These are phyloP conservation scores for Micronisus gabar DNA, from an alignment of 2,113 vertebrate species.

Conservation along the genomic window DNA sequence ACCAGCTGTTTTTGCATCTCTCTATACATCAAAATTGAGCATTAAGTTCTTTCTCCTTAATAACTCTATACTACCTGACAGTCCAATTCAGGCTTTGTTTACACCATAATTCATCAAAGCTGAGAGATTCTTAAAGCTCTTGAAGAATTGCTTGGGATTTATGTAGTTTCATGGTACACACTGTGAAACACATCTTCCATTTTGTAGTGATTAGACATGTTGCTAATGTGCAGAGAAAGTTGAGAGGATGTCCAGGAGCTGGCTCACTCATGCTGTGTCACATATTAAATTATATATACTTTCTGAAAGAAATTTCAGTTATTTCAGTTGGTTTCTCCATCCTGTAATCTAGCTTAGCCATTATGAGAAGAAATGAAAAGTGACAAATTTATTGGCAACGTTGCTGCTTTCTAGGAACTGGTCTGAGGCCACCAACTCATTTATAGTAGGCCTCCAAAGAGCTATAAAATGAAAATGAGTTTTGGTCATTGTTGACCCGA, in stretches of 20 bases:
- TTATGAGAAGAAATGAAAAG: background rate
- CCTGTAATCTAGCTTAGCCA: background rate
- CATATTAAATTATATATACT: background rate
- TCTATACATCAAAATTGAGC: background rate
- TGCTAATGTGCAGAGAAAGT: background rate
- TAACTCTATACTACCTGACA: background rate
- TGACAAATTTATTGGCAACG: background rate
- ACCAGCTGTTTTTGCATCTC: background rate
- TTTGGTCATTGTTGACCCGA: background rate
- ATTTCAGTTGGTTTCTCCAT: background rate
- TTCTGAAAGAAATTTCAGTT: background rate
- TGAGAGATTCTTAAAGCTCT: background rate
- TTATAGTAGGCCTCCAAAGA: background rate
- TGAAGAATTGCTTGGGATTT: background rate
- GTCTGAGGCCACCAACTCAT: background rate
- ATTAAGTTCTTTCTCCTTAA: background rate
- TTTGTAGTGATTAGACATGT: background rate
- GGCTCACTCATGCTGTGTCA: background rate
- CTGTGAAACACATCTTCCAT: background rate
- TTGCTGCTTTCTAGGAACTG: background rate
- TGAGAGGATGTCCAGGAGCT: background rate
- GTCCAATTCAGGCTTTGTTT: background rate
- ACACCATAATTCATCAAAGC: background rate
- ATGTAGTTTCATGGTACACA: background rate
- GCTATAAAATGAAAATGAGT: background rate